A percentile compares a stretch with the other conserved stretches of the same genome.
phyloP scores from a whole-genome alignment of 2,797 vertebrate species.

The Peromyscus attwateri region DNA sequence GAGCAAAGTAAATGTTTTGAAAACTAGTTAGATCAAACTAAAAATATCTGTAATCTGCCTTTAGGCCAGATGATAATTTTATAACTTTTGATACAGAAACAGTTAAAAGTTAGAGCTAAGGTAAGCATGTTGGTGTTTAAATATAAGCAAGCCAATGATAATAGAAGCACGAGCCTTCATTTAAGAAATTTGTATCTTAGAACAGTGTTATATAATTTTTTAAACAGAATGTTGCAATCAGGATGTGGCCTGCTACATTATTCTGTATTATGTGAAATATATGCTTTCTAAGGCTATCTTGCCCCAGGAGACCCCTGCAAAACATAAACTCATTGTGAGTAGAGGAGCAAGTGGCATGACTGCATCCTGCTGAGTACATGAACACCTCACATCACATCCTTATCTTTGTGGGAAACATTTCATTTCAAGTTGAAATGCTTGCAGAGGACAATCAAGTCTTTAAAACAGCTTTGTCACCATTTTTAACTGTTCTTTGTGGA shows the following conservation, averaged over 20 bases:
- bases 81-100: not conserved
- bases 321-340: not conserved
- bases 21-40: slow-evolving; percentile 33
- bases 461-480: slow-evolving; percentile 39
- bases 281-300: not conserved
- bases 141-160: not conserved
- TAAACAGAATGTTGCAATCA: not conserved
- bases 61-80: not conserved
- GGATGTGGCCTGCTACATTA: not conserved
- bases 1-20: not conserved
- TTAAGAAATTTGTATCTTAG: not conserved
- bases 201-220: not conserved
- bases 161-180: not conserved
- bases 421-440: not conserved
- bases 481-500: slow-evolving; percentile 61
- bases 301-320: not conserved
- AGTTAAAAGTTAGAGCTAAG: not conserved
- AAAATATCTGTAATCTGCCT: not conserved
- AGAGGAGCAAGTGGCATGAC: not conserved
- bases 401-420: slow-evolving; percentile 7
- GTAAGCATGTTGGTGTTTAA: not conserved
- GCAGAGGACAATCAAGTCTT: slow-evolving; percentile 22
- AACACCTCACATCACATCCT: not conserved
- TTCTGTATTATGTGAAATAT: not conserved
- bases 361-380: not conserved